A percentile compares a stretch with the other conserved stretches of the same genome.
Conservation (phyloP, 2,888 invertebrate genomes). For the Melinaea menophilus region DNA sequence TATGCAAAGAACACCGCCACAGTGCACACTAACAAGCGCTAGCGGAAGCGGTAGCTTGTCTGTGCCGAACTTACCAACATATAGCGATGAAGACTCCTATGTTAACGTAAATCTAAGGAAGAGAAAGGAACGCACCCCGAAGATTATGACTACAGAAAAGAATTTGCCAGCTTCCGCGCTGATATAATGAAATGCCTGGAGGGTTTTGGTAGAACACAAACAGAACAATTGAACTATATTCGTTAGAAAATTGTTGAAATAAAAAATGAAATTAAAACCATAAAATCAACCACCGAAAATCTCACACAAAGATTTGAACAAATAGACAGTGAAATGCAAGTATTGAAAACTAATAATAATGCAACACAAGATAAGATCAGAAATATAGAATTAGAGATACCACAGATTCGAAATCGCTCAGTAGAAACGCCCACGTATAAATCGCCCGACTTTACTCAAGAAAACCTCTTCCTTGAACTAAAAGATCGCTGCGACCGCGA, state of each 20-base stretch:
- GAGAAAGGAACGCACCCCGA: neutral
- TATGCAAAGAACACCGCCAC: no score
- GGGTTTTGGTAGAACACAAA: neutral
- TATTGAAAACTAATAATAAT: neutral
- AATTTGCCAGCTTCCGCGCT: neutral
- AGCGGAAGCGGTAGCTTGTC: neutral
- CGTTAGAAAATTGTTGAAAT: neutral
- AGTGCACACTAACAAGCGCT: neutral
- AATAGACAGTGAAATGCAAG: neutral
- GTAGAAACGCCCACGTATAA: neutral
- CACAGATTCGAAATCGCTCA: neutral
- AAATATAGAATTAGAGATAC: neutral
- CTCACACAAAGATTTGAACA: neutral
- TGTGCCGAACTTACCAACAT: neutral
- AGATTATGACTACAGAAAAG: neutral
- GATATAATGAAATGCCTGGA: neutral
- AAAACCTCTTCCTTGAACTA: no score
- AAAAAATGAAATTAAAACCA: neutral
- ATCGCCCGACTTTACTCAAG: neutral
- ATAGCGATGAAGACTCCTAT: neutral
- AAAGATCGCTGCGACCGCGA: no score
- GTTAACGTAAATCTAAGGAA: neutral
- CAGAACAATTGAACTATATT: neutral
- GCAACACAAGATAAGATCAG: neutral
- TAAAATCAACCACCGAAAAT: neutral